A percentile compares a stretch with the other conserved stretches of the same genome.
These are phyloP conservation scores for Stramonita haemastoma DNA, from an alignment of 2,888 invertebrate species.

Conservation along the genomic window DNA sequence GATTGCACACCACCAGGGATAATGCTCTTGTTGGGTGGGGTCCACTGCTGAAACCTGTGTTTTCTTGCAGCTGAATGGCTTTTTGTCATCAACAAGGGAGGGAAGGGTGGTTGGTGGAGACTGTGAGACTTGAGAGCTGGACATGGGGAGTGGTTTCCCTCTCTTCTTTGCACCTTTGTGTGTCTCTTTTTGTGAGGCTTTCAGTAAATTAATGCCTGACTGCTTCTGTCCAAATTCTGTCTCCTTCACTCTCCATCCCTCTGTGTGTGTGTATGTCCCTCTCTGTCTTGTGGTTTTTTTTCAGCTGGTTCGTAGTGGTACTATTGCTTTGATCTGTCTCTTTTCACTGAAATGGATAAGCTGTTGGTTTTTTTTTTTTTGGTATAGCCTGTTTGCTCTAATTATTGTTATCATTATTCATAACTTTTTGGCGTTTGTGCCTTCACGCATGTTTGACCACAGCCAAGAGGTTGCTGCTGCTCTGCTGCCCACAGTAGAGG, in stretches of 20 bases:
- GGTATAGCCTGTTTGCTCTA: background rate
- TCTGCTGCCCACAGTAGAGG: too few species aligned
- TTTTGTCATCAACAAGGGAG: background rate
- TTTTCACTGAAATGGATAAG: background rate
- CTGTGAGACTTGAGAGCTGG: background rate
- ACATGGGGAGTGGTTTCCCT: background rate
- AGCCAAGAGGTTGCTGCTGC: background rate
- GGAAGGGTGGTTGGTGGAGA: background rate
- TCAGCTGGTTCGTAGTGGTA: background rate
- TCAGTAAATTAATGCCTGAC: background rate
- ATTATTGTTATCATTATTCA: background rate
- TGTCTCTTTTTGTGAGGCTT: background rate
- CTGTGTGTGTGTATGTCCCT: background rate
- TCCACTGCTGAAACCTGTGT: background rate
- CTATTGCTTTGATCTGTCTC: background rate
- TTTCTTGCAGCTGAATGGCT: background rate
- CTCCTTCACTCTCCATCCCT: background rate
- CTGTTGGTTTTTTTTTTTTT: background rate
- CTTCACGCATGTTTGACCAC: background rate
- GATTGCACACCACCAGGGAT: background rate
- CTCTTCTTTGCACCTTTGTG: background rate
- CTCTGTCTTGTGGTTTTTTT: background rate
- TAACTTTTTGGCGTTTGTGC: slow-evolving; percentile 6
- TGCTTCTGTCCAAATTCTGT: background rate
- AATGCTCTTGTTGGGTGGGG: background rate